These are phyloP conservation scores for Ectropis grisescens DNA, from an alignment of 1,140 invertebrate genomes.

Conservation along the genomic window DNA sequence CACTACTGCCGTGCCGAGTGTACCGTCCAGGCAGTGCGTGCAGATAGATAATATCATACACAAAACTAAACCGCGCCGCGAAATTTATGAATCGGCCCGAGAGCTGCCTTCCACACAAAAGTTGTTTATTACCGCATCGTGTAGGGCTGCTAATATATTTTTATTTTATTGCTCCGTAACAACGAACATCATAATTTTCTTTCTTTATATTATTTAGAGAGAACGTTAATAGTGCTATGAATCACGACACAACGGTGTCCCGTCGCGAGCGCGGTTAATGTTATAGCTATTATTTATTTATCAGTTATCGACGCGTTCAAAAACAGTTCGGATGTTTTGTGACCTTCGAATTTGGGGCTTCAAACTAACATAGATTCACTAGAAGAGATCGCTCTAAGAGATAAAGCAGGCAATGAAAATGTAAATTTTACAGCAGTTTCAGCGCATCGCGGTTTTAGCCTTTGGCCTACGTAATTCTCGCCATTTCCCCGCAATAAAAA, in stretches of 20 bases:
- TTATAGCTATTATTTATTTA: constrained; percentile 47
- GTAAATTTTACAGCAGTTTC: no score
- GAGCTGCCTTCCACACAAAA: constrained; percentile 60
- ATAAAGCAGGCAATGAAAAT: no score
- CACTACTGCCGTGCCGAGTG: no score
- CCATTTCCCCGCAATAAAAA: no score
- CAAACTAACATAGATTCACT: no score
- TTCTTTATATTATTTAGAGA: constrained; percentile 45
- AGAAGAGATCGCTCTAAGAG: no score
- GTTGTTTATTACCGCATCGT: constrained; percentile 45
- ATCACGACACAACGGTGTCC: constrained; percentile 43
- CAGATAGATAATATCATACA: constrained; percentile 50
- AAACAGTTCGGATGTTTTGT: no score
- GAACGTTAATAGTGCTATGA: constrained; percentile 45
- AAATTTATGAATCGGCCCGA: constrained; percentile 57
- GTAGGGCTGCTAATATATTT: constrained; percentile 57
- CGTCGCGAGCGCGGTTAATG: constrained; percentile 35
- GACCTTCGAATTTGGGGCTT: no score
- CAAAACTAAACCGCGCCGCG: constrained; percentile 53
- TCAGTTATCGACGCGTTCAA: constrained; percentile 26
- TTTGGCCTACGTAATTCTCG: no score
- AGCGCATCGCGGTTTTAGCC: no score
- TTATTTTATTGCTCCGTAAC: constrained; percentile 37
- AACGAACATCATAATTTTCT: constrained; percentile 49
- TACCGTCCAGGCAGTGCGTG: constrained; percentile 26